Percentiles rank a stretch among this genome's conserved stretches.
phyloP scores from a whole-genome alignment of 30 jellyfish, hydroid and myxozoan species.

The Chrysaora quinquecirrha region DNA sequence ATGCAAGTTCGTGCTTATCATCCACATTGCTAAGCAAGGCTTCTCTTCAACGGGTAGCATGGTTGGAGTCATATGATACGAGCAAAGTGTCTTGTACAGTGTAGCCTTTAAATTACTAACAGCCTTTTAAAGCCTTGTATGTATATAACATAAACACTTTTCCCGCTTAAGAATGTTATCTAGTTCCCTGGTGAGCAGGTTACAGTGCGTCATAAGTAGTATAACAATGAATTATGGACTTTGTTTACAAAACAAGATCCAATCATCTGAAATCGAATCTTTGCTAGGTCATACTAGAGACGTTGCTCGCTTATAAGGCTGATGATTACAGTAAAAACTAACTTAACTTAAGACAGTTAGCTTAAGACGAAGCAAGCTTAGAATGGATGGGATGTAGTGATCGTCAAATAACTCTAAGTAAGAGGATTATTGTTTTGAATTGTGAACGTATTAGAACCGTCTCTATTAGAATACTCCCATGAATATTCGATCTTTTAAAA shows the following conservation, averaged over 20 bases:
- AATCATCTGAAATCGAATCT: slow-evolving; percentile 29
- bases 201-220: slow-evolving; percentile 16
- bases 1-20: no score
- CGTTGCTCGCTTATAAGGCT: no score
- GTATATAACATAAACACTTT: no score
- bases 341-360: background rate
- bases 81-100: no score
- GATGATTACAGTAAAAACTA: background rate
- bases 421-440: slow-evolving; percentile 54
- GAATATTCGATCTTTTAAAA: slow-evolving; percentile 54
- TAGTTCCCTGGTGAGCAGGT: slow-evolving; percentile 12
- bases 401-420: slow-evolving; percentile 37
- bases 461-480: slow-evolving; percentile 67
- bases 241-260: slow-evolving; percentile 17
- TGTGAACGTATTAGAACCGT: slow-evolving; percentile 54
- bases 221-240: slow-evolving; percentile 22
- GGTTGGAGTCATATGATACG: no score
- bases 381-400: slow-evolving; percentile 46
- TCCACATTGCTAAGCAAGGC: no score
- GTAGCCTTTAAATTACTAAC: no score
- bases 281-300: slow-evolving; percentile 57
- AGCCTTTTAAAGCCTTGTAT: no score
- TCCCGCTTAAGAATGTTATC: no score
- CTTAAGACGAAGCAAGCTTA: slow-evolving; percentile 34
- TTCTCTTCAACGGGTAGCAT: no score